phyloP scores from a whole-genome alignment of 2,797 vertebrate genomes.

The Falco peregrinus region DNA sequence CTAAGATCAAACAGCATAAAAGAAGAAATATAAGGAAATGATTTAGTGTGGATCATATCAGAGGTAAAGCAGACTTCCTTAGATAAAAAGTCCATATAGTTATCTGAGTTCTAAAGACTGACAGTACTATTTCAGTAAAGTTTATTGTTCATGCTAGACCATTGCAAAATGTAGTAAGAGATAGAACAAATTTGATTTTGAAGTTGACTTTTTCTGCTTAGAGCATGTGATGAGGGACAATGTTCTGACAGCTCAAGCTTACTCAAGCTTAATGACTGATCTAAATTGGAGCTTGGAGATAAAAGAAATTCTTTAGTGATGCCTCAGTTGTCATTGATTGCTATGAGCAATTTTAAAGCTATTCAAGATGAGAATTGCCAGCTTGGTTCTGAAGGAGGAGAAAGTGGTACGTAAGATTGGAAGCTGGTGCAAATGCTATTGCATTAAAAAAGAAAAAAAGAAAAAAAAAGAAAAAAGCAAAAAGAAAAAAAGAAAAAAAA shows the following conservation, averaged over 20 bases:
- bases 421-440: slow-evolving; percentile 56
- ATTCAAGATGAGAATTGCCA: slow-evolving; percentile 80
- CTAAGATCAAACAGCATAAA: slow-evolving; percentile 4
- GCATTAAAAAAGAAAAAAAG: neutral
- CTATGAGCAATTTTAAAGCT: slow-evolving; percentile 83
- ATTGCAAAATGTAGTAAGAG: slow-evolving; percentile 74
- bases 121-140: slow-evolving; percentile 71
- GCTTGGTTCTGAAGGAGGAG: slow-evolving; percentile 72
- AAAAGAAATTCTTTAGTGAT: slow-evolving; percentile 85
- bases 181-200: slow-evolving; percentile 79
- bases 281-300: slow-evolving; percentile 84
- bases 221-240: slow-evolving; percentile 76
- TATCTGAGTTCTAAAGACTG: slow-evolving; percentile 69
- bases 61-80: slow-evolving; percentile 26
- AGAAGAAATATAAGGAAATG: neutral
- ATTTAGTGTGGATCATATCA: slow-evolving; percentile 29
- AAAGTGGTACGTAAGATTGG: slow-evolving; percentile 67
- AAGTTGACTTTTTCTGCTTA: slow-evolving; percentile 77
- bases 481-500: neutral
- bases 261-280: slow-evolving; percentile 84
- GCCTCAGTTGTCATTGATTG: slow-evolving; percentile 84
- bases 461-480: neutral
- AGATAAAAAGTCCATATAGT: slow-evolving; percentile 49
- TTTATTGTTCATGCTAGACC: slow-evolving; percentile 73
- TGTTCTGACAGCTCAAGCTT: slow-evolving; percentile 80